Conservation (phyloP, 2,888 invertebrate genomes). For the Furcula furcula region DNA sequence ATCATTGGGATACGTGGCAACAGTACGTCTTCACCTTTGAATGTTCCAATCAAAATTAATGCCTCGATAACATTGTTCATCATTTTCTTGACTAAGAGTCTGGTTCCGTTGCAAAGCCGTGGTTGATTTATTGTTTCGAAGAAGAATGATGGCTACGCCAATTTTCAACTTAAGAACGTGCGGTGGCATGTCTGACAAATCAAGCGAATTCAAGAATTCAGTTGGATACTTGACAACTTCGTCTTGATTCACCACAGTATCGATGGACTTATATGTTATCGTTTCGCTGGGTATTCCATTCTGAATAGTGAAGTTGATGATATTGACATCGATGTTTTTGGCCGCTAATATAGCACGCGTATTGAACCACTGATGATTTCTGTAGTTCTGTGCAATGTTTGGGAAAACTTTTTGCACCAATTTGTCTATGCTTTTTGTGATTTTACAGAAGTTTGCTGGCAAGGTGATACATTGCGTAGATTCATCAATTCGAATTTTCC, state of each 20-base stretch:
- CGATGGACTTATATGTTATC: constrained; percentile 3
- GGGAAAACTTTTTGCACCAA: too few relatives aligned
- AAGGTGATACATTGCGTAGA: too few relatives aligned
- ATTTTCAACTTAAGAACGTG: constrained; percentile 19
- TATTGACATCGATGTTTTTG: constrained; percentile 3
- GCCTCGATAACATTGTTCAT: not conserved
- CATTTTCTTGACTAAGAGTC: not conserved
- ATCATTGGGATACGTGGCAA: constrained; percentile 11
- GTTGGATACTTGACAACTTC: constrained; percentile 14
- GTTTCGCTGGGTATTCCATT: constrained; percentile 3
- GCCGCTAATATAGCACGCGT: constrained; percentile 4
- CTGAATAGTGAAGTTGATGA: constrained; percentile 4
- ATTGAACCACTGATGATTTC: constrained; percentile 6
- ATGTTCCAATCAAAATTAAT: constrained; percentile 6
- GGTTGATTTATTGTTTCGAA: not conserved
- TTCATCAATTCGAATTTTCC: too few relatives aligned
- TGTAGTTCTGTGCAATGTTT: too few relatives aligned
- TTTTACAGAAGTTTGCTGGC: too few relatives aligned
- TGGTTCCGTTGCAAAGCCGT: not conserved
- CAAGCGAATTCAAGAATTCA: constrained; percentile 21
- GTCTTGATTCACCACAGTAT: constrained; percentile 3
- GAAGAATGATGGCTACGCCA: not conserved
- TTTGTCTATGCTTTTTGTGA: too few relatives aligned
- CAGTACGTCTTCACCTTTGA: constrained; percentile 8
- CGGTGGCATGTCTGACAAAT: constrained; percentile 20